Percentiles rank a stretch among this genome's conserved stretches.
These are phyloP conservation scores for Anoplolepis gracilipes DNA, from an alignment of 1,140 invertebrate genomes.

Conservation along the genomic window DNA sequence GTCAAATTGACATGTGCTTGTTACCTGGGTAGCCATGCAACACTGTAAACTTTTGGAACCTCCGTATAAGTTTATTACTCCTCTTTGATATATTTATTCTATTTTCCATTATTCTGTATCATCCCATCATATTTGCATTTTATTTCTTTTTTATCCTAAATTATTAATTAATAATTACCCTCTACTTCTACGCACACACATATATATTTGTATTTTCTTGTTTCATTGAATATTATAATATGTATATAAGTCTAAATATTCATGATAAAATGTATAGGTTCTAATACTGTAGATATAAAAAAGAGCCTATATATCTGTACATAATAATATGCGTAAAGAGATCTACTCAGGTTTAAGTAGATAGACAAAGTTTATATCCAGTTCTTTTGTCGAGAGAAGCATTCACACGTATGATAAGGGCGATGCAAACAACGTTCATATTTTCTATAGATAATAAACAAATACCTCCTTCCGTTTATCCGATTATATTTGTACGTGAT, in stretches of 20 bases:
- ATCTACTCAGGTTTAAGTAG: slow-evolving; percentile 24
- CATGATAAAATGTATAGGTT: slow-evolving; percentile 26
- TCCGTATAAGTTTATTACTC: too few species aligned
- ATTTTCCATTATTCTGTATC: too few species aligned
- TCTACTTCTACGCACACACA: too few species aligned
- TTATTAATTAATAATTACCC: too few species aligned
- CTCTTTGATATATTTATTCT: too few species aligned
- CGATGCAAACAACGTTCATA: slow-evolving; percentile 12
- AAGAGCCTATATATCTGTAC: slow-evolving; percentile 52
- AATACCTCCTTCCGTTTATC: slow-evolving; percentile 39
- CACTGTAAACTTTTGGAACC: too few species aligned
- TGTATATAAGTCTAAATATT: slow-evolving; percentile 26
- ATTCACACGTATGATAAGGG: neutral
- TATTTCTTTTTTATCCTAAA: too few species aligned
- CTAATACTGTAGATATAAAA: slow-evolving; percentile 61
- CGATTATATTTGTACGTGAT: slow-evolving; percentile 30
- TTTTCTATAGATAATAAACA: slow-evolving; percentile 50
- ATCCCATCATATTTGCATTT: too few species aligned
- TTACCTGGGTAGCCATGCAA: too few species aligned
- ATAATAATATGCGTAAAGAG: slow-evolving; percentile 32
- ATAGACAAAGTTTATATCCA: slow-evolving; percentile 42
- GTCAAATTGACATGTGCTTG: too few species aligned
- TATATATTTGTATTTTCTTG: too few species aligned
- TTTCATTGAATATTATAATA: neutral
- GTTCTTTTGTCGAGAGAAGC: neutral